A percentile compares a stretch with the other conserved stretches of the same genome.
These are phyloP conservation scores for Drosophila putrida DNA, from an alignment of 2,888 invertebrate species.

Conservation along the genomic window DNA sequence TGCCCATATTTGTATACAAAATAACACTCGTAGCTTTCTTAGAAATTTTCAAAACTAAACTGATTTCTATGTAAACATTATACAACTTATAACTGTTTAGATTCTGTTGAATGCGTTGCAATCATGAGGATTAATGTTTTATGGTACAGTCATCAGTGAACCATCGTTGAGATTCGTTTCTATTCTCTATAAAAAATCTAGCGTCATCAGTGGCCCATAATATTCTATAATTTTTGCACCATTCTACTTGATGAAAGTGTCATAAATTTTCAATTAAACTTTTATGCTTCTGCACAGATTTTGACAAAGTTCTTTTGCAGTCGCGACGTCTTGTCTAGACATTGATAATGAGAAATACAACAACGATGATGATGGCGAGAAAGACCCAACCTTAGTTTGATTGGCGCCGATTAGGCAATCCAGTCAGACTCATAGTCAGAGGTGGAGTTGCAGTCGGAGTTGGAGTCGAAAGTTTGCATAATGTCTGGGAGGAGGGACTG, in stretches of 20 bases:
- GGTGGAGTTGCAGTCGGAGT: too few relatives aligned
- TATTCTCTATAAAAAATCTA: neutral
- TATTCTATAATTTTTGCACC: constrained; percentile 22
- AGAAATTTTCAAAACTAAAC: too few relatives aligned
- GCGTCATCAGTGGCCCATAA: constrained; percentile 7
- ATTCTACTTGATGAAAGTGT: constrained; percentile 64
- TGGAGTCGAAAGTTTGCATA: constrained; percentile 38
- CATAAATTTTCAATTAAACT: constrained; percentile 79
- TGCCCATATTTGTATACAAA: too few relatives aligned
- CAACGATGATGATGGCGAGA: constrained; percentile 13
- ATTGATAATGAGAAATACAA: constrained; percentile 9
- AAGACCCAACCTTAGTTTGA: constrained; percentile 49
- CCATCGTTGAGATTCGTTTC: neutral
- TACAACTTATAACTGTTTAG: too few relatives aligned
- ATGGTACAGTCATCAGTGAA: neutral
- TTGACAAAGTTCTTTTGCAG: constrained; percentile 40
- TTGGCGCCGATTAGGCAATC: constrained; percentile 79
- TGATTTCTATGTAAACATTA: too few relatives aligned
- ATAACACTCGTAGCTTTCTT: too few relatives aligned
- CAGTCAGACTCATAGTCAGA: constrained; percentile 1
- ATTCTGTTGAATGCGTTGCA: too few relatives aligned
- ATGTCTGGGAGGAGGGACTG: constrained; percentile 30
- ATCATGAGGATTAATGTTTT: neutral
- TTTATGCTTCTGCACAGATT: constrained; percentile 52
- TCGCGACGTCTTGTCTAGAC: constrained; percentile 50